phyloP scores from a whole-genome alignment of 1,140 invertebrate species.

The Atta colombica region DNA sequence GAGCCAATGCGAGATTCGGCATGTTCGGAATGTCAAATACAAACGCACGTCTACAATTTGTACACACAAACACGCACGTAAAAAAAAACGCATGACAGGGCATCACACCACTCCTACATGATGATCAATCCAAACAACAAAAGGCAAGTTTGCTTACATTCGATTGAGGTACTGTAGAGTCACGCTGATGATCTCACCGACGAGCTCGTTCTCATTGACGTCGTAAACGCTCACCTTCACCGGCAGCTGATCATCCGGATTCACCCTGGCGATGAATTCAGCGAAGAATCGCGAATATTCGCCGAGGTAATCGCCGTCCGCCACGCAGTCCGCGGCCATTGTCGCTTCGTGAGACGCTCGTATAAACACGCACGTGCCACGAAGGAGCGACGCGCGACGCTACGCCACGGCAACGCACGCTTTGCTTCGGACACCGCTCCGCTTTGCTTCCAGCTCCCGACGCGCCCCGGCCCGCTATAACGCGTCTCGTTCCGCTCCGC shows the following conservation, averaged over 20 bases:
- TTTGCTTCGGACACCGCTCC: too few relatives aligned
- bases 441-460: neutral
- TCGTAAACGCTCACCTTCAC: conserved; percentile 90
- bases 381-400: neutral
- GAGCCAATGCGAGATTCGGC: neutral
- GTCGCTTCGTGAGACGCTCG: conserved; percentile 23
- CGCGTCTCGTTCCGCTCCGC: neutral
- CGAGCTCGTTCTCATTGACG: conserved; percentile 90
- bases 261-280: conserved; percentile 89
- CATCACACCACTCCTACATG: conserved; percentile 5
- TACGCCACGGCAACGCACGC: neutral
- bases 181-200: conserved; percentile 92
- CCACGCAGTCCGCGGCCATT: conserved; percentile 75
- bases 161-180: conserved; percentile 91
- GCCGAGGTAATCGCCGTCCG: conserved; percentile 89
- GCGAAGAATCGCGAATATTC: conserved; percentile 90
- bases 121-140: conserved; percentile 18
- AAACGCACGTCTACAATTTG: neutral
- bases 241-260: conserved; percentile 91
- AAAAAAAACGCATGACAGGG: neutral
- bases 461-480: neutral
- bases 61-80: too few relatives aligned
- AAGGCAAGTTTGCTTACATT: conserved; percentile 88
- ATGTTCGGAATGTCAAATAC: conserved; percentile 15
- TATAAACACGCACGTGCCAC: neutral